A percentile compares a stretch with the other conserved stretches of the same genome.
phyloP scores from a whole-genome alignment of 2,797 vertebrate genomes.

The Semotilus atromaculatus region DNA sequence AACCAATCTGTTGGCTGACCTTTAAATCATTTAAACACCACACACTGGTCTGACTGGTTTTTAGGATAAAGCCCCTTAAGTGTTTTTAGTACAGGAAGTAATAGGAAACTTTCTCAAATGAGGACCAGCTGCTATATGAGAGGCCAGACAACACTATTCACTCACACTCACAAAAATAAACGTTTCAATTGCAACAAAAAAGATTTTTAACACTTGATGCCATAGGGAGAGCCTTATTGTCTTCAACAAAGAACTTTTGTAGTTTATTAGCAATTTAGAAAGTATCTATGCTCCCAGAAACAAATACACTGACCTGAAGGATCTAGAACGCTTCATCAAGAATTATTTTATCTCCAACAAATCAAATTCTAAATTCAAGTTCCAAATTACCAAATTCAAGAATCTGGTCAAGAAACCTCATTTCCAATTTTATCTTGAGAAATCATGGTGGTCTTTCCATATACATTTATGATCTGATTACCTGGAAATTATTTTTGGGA shows the following conservation, averaged over 20 bases:
- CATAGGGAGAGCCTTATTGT: background rate
- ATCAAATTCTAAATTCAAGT: background rate
- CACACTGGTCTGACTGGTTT: slow-evolving; percentile 57
- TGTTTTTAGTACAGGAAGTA: background rate
- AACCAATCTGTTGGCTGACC: slow-evolving; percentile 8
- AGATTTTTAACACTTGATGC: background rate
- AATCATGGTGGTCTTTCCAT: no score
- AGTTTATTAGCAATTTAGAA: background rate
- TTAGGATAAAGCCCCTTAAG: slow-evolving; percentile 15
- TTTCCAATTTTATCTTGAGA: no score
- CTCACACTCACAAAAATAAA: background rate
- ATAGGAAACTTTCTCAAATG: background rate
- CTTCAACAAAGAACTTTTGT: background rate
- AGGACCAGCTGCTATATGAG: background rate
- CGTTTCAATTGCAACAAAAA: background rate
- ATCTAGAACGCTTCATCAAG: background rate
- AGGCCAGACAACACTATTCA: background rate
- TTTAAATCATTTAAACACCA: slow-evolving; percentile 31
- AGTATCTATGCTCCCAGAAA: background rate
- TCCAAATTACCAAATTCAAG: background rate
- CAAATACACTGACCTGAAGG: background rate
- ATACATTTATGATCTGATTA: background rate
- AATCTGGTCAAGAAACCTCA: background rate
- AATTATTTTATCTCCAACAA: background rate
- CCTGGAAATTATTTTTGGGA: background rate